Evolutionary conservation across 2,888 invertebrate species (phyloP), one percentile per base, ranked within the genome.

Genomic region (Trichogramma evanescens): DNA sequence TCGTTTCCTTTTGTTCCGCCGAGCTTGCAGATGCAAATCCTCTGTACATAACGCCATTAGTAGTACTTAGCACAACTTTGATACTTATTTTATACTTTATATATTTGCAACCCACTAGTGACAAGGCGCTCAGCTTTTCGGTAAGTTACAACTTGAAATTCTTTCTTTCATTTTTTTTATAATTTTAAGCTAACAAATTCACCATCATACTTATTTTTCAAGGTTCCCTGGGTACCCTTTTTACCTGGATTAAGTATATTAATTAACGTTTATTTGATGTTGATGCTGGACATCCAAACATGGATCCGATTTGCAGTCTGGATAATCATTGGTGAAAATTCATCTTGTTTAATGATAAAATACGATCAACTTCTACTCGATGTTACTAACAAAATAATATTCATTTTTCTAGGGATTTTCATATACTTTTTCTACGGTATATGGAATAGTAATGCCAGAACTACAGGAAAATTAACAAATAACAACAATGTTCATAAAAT

Each of bases 301-400:
- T 95, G 95, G 94, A 80, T 92, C n/a, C 79, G 92, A 66, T 90
- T 93, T 72, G 80, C 80, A 4, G 80, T 91, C 42, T 95, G 94
- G 94, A 85, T 93, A 81, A 73, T 77, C 8, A 78, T 93, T 65
- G 94, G 94, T 89, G 78, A 82, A 84, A 78, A 49, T 39, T 56
- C 9, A 8, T 26, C 39, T 13, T 10, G 2, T 50, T 10, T 50
- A 50, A 10, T 10, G 39, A 55, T 10, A 40, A 6, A 43, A 5
- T 41, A 8, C 9, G n/a, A 42, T n/a, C 26, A 13, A 5, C 13
- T 40, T 9, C 9, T 13, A n/a, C 52, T 6, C 3, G 26, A 26
- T 26, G 26, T 53, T 26, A 4, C 41, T 54, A 26, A 13, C 4
- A 39, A 42, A 50, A 7, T 40, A 59, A 46, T 13, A 5, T 45